Evolutionary conservation across 2,113 vertebrate genomes (phyloP).

Genomic region (Tachysurus vachellii): DNA sequence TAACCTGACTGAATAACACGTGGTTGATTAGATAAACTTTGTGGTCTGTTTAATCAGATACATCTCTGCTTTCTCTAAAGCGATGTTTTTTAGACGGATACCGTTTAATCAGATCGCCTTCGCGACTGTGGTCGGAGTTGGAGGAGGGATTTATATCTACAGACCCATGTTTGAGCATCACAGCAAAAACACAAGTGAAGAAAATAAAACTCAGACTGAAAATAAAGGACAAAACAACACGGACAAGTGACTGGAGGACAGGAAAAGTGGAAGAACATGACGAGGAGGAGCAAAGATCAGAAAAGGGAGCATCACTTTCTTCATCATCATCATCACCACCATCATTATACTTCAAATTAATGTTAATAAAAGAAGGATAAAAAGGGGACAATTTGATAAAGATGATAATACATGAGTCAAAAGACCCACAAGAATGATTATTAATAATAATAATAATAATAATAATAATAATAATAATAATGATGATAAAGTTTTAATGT

Average conservation of each 20-base stretch:
- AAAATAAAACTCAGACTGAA: neutral
- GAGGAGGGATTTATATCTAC: slow-evolving; percentile 86
- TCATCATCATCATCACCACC: neutral
- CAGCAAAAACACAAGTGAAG: slow-evolving; percentile 20
- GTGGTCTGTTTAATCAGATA: neutral
- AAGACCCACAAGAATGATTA: neutral
- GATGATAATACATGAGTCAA: neutral
- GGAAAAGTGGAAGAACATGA: neutral
- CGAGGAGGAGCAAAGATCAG: neutral
- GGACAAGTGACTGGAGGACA: neutral
- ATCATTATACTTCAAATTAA: neutral
- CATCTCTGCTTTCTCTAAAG: neutral
- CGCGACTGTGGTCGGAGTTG: slow-evolving; percentile 75
- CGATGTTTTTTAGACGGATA: slow-evolving; percentile 71
- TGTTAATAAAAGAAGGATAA: neutral
- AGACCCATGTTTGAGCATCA: slow-evolving; percentile 73
- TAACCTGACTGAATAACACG: neutral
- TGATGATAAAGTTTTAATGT: neutral
- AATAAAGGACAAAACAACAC: neutral
- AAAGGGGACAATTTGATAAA: neutral
- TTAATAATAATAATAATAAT: neutral
- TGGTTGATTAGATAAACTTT: neutral
- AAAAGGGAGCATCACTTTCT: neutral
- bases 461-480: too few species aligned
- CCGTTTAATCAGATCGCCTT: slow-evolving; percentile 72